phyloP scores from a whole-genome alignment of 2,797 vertebrate species.

The Phyllotis vaccarum region DNA sequence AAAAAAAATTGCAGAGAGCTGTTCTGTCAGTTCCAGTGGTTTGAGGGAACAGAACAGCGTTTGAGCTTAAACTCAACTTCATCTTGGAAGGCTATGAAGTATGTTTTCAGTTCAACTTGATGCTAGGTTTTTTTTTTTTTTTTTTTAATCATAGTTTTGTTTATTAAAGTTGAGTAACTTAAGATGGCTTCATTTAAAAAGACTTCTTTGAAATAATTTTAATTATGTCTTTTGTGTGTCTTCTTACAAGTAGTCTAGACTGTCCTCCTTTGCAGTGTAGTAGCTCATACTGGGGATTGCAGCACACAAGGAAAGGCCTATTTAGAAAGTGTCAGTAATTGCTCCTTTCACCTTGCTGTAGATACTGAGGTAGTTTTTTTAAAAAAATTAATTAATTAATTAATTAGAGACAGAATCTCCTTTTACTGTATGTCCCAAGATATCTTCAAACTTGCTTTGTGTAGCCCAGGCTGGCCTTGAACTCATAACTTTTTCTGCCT shows the following conservation, averaged over 20 bases:
- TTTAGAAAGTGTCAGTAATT: constrained; percentile 40
- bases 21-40: neutral
- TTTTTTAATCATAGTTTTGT: constrained; percentile 64
- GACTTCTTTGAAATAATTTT: constrained; percentile 75
- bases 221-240: constrained; percentile 73
- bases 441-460: neutral
- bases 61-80: constrained; percentile 78
- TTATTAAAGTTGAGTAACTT: constrained; percentile 71
- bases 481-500: neutral
- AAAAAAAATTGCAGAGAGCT: constrained; percentile 74
- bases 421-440: neutral
- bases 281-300: constrained; percentile 48
- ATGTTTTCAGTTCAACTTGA: constrained; percentile 80
- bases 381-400: too few species aligned
- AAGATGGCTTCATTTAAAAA: constrained; percentile 74
- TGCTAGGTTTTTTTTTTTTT: constrained; percentile 61
- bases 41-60: constrained; percentile 75
- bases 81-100: constrained; percentile 75
- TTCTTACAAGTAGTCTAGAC: constrained; percentile 61
- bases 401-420: neutral
- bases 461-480: neutral
- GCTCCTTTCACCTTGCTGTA: constrained; percentile 45
- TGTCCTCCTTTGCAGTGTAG: constrained; percentile 64
- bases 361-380: neutral
- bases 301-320: constrained; percentile 52